Conservation (phyloP, 2,888 invertebrate genomes). For the Drosophila differens region DNA sequence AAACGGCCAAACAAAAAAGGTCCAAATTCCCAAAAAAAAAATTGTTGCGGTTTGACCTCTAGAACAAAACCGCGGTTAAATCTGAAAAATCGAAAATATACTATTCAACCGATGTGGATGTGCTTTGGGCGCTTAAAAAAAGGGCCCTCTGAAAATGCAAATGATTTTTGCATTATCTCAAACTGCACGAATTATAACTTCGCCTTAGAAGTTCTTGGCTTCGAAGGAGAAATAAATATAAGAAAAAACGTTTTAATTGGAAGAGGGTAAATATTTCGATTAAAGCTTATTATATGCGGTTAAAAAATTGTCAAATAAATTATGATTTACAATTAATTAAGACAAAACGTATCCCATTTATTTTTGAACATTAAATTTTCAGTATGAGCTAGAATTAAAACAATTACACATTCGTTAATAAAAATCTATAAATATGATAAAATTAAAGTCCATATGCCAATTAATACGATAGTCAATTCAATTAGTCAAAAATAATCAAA, state of each 20-base stretch:
- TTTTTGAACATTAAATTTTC: neutral
- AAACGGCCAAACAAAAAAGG: too few species aligned
- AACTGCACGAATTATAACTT: neutral
- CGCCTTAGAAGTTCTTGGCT: neutral
- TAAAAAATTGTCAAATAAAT: too few species aligned
- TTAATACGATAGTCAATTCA: neutral
- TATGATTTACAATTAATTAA: too few species aligned
- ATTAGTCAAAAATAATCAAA: neutral
- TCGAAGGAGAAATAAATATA: neutral
- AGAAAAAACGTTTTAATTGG: neutral
- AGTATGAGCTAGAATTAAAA: neutral
- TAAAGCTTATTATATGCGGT: too few species aligned
- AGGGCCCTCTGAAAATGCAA: conserved; percentile 3
- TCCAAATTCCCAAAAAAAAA: too few species aligned
- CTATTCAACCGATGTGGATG: neutral
- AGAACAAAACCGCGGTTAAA: too few species aligned
- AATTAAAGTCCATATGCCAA: neutral
- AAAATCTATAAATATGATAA: neutral
- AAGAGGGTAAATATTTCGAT: neutral
- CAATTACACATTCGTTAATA: neutral
- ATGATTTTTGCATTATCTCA: conserved; percentile 1
- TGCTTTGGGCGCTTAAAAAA: neutral
- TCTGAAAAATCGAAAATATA: too few species aligned
- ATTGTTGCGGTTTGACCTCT: too few species aligned
- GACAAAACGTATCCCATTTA: neutral